These are phyloP conservation scores for Pygocentrus nattereri DNA, from an alignment of 2,797 vertebrate genomes.

Conservation along the genomic window DNA sequence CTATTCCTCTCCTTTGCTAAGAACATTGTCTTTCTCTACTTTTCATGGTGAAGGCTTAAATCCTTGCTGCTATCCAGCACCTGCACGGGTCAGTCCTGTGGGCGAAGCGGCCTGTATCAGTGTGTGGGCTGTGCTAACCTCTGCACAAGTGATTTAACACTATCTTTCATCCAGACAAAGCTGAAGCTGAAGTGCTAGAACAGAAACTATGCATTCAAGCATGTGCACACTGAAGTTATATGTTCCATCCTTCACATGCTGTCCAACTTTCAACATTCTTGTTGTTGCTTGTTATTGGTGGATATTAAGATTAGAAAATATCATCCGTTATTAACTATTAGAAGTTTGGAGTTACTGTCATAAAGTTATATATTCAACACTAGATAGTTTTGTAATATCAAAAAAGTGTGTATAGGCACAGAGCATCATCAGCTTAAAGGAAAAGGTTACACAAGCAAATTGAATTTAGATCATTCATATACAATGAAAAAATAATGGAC, in stretches of 20 bases:
- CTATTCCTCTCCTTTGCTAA: slow-evolving; percentile 21
- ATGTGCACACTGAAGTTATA: background rate
- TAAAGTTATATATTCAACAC: no score
- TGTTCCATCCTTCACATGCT: background rate
- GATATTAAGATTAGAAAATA: no score
- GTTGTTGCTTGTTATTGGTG: background rate
- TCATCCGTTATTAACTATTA: no score
- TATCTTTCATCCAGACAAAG: background rate
- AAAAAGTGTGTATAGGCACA: background rate
- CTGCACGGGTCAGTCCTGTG: slow-evolving; percentile 10
- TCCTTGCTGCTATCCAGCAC: slow-evolving; percentile 29
- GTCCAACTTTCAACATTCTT: background rate
- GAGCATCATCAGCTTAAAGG: background rate
- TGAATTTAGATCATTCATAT: no score
- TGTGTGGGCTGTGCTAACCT: background rate
- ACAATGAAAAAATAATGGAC: no score
- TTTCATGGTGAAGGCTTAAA: slow-evolving; percentile 4
- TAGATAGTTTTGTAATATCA: no score
- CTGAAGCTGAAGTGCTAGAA: background rate
- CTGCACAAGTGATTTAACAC: slow-evolving; percentile 5
- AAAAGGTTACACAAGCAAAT: no score
- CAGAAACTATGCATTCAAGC: background rate
- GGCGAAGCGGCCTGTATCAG: background rate
- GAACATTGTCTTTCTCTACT: background rate
- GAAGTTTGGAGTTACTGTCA: no score